Percentiles rank a stretch among this genome's conserved stretches.
phyloP scores from a whole-genome alignment of 1,140 invertebrate species.

The Drosophila aff. region DNA sequence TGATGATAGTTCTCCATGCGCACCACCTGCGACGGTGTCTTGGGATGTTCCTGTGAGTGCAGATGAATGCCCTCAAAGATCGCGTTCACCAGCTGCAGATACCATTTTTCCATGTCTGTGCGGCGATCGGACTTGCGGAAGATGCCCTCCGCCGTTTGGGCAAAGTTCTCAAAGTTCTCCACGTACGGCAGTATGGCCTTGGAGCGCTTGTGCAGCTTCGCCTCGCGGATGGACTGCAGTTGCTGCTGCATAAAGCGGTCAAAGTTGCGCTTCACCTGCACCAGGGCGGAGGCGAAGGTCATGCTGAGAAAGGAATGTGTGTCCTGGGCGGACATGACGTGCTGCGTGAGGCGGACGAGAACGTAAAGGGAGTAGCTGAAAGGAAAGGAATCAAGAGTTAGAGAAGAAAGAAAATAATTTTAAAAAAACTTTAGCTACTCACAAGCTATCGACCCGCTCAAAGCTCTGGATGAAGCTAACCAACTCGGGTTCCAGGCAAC shows the following conservation, averaged over 20 bases:
- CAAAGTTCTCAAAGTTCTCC: slow-evolving; percentile 96
- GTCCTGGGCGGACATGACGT: slow-evolving; percentile 96
- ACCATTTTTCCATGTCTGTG: slow-evolving; percentile 98
- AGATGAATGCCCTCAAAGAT: slow-evolving; percentile 94
- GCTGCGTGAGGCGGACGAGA: slow-evolving; percentile 94
- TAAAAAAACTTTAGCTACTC: slow-evolving; percentile 77
- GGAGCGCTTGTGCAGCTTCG: slow-evolving; percentile 89
- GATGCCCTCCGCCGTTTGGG: slow-evolving; percentile 93
- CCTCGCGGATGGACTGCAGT: slow-evolving; percentile 93
- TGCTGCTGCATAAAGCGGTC: slow-evolving; percentile 97
- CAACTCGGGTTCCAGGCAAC: slow-evolving; percentile 93
- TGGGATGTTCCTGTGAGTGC: slow-evolving; percentile 94
- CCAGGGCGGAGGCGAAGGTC: slow-evolving; percentile 94
- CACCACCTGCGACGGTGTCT: slow-evolving; percentile 97
- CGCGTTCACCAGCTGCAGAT: slow-evolving; percentile 92
- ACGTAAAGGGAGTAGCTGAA: slow-evolving; percentile 96
- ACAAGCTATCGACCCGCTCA: slow-evolving; percentile 95
- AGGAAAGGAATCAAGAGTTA: slow-evolving; percentile 26
- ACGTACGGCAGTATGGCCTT: slow-evolving; percentile 97
- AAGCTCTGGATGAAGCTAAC: slow-evolving; percentile 93
- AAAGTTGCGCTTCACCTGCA: slow-evolving; percentile 97
- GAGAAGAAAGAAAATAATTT: not conserved
- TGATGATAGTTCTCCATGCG: slow-evolving; percentile 99
- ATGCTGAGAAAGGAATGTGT: slow-evolving; percentile 96
- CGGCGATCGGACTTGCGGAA: slow-evolving; percentile 95